Conservation (phyloP, 2,113 vertebrate species). For the Dipodomys ordii region DNA sequence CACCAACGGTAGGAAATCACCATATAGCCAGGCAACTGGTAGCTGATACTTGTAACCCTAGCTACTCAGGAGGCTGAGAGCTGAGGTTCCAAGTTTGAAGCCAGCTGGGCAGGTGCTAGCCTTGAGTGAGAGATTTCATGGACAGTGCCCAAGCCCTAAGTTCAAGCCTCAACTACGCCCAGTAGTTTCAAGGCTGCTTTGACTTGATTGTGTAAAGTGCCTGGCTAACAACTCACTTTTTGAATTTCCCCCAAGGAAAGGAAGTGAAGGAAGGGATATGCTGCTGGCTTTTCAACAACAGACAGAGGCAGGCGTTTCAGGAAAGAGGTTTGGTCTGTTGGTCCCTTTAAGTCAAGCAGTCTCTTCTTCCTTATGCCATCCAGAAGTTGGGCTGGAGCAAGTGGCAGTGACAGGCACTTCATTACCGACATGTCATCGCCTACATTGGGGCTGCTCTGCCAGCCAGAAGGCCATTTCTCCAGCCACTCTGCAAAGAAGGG, state of each 20-base stretch:
- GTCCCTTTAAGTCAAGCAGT: constrained; percentile 12
- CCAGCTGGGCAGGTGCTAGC: not conserved
- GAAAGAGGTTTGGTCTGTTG: not conserved
- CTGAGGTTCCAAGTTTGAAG: not conserved
- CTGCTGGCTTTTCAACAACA: not conserved
- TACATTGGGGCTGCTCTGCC: constrained; percentile 49
- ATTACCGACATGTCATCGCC: constrained; percentile 70
- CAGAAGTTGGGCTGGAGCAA: constrained; percentile 52
- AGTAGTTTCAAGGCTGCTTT: not conserved
- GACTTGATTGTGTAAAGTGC: not conserved
- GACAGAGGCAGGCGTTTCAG: not conserved
- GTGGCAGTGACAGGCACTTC: constrained; percentile 57
- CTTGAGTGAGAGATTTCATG: no score
- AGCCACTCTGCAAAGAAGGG: constrained; percentile 70
- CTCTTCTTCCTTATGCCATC: constrained; percentile 44
- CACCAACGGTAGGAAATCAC: no score
- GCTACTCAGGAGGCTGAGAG: not conserved
- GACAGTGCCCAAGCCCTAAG: no score
- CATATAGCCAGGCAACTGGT: not conserved
- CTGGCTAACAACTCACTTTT: not conserved
- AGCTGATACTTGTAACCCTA: not conserved
- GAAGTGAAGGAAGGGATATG: not conserved
- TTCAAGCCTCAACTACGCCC: not conserved
- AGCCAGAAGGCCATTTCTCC: constrained; percentile 53
- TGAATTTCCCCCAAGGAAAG: not conserved